phyloP scores from a whole-genome alignment of 2,797 vertebrate species.

The Gambusia yucatana region DNA sequence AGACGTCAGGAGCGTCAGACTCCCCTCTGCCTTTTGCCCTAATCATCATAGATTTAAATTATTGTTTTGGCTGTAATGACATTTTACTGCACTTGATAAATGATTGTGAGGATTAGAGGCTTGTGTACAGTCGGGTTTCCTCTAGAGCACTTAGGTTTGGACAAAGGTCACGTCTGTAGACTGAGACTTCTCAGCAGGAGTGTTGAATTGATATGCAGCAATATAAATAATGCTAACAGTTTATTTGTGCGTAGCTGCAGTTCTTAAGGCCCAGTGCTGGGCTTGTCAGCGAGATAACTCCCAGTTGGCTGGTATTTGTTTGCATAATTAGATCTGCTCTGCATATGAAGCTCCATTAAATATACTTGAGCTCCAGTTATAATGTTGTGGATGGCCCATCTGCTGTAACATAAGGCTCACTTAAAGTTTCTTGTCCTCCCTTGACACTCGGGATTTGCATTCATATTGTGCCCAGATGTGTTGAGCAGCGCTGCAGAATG shows the following conservation, averaged over 20 bases:
- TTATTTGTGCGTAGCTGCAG: background rate
- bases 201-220: background rate
- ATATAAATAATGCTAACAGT: background rate
- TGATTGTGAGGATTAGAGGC: background rate
- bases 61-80: background rate
- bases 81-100: background rate
- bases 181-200: background rate
- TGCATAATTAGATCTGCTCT: conserved; percentile 45
- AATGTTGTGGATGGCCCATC: conserved; percentile 45
- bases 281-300: conserved; percentile 10
- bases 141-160: background rate
- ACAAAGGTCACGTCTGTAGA: background rate
- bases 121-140: background rate
- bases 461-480: conserved; percentile 54
- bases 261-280: background rate
- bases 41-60: background rate
- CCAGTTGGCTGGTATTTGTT: conserved; percentile 22
- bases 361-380: conserved; percentile 41
- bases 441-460: conserved; percentile 50
- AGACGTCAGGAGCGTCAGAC: conserved; percentile 15
- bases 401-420: conserved; percentile 55
- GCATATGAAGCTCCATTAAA: conserved; percentile 51
- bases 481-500: conserved; percentile 39
- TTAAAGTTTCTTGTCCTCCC: conserved; percentile 36
- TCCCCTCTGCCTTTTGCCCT: conserved; percentile 7